phyloP scores from a whole-genome alignment of 2,113 vertebrate species.

The Salvelinus sp. region DNA sequence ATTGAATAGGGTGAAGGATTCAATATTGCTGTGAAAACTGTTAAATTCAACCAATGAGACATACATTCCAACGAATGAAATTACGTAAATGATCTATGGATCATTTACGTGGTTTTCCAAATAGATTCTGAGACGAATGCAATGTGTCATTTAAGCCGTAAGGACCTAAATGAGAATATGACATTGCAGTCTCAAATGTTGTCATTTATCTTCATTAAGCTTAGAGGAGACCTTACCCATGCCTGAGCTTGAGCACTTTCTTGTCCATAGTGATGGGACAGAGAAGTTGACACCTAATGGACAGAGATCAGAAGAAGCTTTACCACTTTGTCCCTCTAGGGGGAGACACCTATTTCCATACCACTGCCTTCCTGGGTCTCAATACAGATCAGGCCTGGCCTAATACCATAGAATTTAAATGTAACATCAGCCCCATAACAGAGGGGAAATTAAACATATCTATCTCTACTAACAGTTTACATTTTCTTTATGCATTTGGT shows the following conservation, averaged over 20 bases:
- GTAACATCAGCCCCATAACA: not conserved
- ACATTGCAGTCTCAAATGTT: constrained; percentile 62
- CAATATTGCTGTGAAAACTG: constrained; percentile 56
- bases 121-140: constrained; percentile 67
- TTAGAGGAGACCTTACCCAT: constrained; percentile 44
- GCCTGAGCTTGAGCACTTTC: constrained; percentile 34
- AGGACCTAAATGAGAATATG: constrained; percentile 66
- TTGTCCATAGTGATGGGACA: constrained; percentile 17
- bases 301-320: constrained; percentile 19
- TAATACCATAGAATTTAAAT: not conserved
- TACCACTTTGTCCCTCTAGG: constrained; percentile 32
- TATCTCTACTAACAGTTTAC: no score
- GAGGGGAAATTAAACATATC: not conserved
- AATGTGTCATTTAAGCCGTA: constrained; percentile 62
- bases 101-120: constrained; percentile 66
- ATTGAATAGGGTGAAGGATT: constrained; percentile 58
- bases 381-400: not conserved
- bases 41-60: constrained; percentile 45
- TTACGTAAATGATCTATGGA: constrained; percentile 68
- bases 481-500: no score
- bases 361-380: not conserved
- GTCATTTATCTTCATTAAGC: constrained; percentile 63
- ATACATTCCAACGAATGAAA: constrained; percentile 58
- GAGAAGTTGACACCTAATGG: constrained; percentile 8
- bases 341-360: constrained; percentile 34